Evolutionary conservation across 2,797 vertebrate genomes (phyloP).

Genomic region (Coranthus polyacanthus): DNA sequence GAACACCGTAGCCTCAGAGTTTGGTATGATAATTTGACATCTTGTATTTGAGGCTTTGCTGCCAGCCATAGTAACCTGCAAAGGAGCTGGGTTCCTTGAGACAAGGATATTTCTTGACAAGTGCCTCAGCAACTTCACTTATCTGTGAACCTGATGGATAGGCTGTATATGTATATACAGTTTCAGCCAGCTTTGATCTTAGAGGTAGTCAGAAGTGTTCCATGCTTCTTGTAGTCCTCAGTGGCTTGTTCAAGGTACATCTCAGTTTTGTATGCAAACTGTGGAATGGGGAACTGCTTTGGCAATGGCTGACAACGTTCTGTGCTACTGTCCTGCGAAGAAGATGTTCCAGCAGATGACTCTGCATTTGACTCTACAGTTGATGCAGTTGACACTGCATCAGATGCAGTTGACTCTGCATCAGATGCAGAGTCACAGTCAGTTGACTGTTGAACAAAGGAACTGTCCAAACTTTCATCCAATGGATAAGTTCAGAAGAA

Average conservation of each 20-base stretch:
- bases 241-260: slow-evolving; percentile 38
- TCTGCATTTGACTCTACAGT: slow-evolving; percentile 23
- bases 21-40: slow-evolving; percentile 40
- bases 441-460: slow-evolving; percentile 6
- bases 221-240: slow-evolving; percentile 45
- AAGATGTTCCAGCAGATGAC: slow-evolving; percentile 10
- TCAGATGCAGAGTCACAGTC: slow-evolving; percentile 22
- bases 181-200: slow-evolving; percentile 52
- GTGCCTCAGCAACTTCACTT: slow-evolving; percentile 40
- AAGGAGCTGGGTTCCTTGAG: slow-evolving; percentile 51
- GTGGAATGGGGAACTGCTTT: slow-evolving; percentile 47
- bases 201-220: slow-evolving; percentile 25
- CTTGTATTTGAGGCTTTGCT: slow-evolving; percentile 53
- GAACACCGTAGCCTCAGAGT: slow-evolving; percentile 32
- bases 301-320: slow-evolving; percentile 28
- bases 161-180: slow-evolving; percentile 49
- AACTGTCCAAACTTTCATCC: slow-evolving; percentile 16
- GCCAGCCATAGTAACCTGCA: slow-evolving; percentile 47
- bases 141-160: slow-evolving; percentile 48
- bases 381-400: slow-evolving; percentile 21
- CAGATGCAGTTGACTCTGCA: slow-evolving; percentile 17
- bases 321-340: slow-evolving; percentile 24
- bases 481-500: slow-evolving; percentile 17
- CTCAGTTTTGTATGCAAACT: slow-evolving; percentile 52
- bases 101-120: slow-evolving; percentile 52